Base-by-base conservation (phyloP, 2,113 vertebrate genomes). In the Toxostoma redivivum region DNA sequence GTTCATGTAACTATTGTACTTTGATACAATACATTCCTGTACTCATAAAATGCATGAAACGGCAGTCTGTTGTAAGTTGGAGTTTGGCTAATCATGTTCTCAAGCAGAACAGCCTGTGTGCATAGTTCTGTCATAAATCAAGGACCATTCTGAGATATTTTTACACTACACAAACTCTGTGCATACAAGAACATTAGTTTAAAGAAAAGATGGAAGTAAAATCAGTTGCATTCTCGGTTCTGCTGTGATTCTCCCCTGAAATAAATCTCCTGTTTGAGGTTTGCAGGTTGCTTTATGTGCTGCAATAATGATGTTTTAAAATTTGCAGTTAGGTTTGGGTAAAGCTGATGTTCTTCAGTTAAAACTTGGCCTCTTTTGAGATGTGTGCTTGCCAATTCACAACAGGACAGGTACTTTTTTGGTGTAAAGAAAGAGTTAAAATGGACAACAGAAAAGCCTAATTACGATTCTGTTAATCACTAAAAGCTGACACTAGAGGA, bases 141-240 rank as follows among this genome's bases (percentile, higher is more conserved):
- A 53, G 13, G 20, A 40, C 3, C 5, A 2, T 74, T 78, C 35
- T 17, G 10, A 48, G 40, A 2, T 14, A 12, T 28, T 73, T 60
- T 73, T 42, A 42, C 69, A 91, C 33, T 35, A 30, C 7, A 21
- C 10, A 67, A 66, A 67, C 9, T 44, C 19, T 80, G 4, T n/a
- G 11, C 2, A 0, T 45, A 50, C 4, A 6, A 1, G 4, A 73
- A 28, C 13, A 5, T 28, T 45, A 44, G 5, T 62, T 60, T 53
- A 77, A 90, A 86, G 54, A 62, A 71, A 57, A 78, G 2, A 22
- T 33, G 7, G n/a, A 37, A 42, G 6, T 14, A 69, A 67, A 81
- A 74, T 48, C 12, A 62, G 3, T 53, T 82, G 27, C 0, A 0
- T 72, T 87, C 28, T 82, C 24, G 2, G 2, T 44, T 81, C 19